Evolutionary conservation across 2,797 vertebrate species (phyloP), one percentile per base, ranked within the genome.

Genomic region (Perodicticus potto): DNA sequence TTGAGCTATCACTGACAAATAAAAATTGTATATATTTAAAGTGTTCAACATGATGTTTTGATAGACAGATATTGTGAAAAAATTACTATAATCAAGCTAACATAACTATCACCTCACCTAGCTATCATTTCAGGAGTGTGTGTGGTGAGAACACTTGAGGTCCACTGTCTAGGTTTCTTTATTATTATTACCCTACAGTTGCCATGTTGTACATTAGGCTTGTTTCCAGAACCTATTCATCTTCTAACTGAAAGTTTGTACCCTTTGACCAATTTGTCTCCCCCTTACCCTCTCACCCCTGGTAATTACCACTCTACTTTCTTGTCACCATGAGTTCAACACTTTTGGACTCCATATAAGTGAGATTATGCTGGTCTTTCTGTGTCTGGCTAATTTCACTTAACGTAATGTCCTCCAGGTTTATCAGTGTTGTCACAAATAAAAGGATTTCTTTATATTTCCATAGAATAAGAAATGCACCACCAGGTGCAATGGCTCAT

Each of bases 261-360:
- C 13, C 34, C 34, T 40, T 83, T 83, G 81, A 49, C 29, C 43
- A 67, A 65, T 11, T 22, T 67, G 43, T 67, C 20, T 53, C 20
- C 29, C 25, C 5, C 20, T 10, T 23, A 37, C 5, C 9, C 55
- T 6, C 1, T 1, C 65, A 4, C 2, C 5, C 29, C 81, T 23
- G 4, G 40, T 45, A 83, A 45, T 19, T 20, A 45, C 81, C 59
- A 65, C 19, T 82, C 17, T 65, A 67, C 40, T n/a, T 20, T 83
- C 29, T 67, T 67, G 19, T 83, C 22, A 3, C 29, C 65, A 22
- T 43, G 29, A 22, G 57, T 45, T n/a, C 12, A 9, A 3, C 40
- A 3, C n/a, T 83, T 65, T 83, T n/a, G 45, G 32, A 65, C 49
- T 49, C 29, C 40, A 83, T 49, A 32, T 4, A n/a, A 43, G 57